Percentiles rank a stretch among this genome's conserved stretches.
Conservation (phyloP, 2,797 vertebrate genomes). For the Mareca strepera region DNA sequence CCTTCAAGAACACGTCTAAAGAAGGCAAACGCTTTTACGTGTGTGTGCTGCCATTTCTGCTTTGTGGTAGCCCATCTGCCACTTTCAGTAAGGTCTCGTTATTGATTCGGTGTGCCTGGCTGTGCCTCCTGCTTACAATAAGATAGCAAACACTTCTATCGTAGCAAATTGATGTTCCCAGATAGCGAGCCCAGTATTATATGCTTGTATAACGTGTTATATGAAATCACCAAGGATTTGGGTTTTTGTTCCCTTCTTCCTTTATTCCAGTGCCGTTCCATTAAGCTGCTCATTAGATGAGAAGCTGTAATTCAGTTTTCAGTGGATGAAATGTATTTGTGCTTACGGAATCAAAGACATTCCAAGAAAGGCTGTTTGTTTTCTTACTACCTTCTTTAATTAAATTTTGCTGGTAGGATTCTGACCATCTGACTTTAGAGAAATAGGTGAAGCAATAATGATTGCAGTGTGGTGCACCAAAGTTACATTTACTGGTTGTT, state of each 20-base stretch:
- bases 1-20: conserved; percentile 68
- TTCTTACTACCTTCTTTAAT: conserved; percentile 77
- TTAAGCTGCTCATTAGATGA: conserved; percentile 72
- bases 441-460: conserved; percentile 57
- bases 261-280: conserved; percentile 62
- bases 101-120: conserved; percentile 16
- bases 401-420: conserved; percentile 74
- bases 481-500: not conserved
- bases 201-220: conserved; percentile 58
- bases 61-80: conserved; percentile 54
- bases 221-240: conserved; percentile 62
- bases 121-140: not conserved
- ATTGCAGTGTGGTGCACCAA: conserved; percentile 34
- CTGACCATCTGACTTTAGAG: conserved; percentile 64
- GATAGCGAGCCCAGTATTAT: not conserved
- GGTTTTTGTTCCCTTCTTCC: conserved; percentile 28
- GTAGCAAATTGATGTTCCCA: conserved; percentile 37
- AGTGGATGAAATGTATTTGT: conserved; percentile 70
- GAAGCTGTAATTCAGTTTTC: conserved; percentile 76
- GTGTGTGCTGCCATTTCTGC: conserved; percentile 41
- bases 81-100: conserved; percentile 29
- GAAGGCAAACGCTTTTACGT: conserved; percentile 45
- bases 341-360: conserved; percentile 75
- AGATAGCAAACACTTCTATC: conserved; percentile 37
- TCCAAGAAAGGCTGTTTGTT: conserved; percentile 71